These are phyloP conservation scores for Dysmachus trigonus DNA, from an alignment of 2,888 invertebrate species.

Conservation along the genomic window DNA sequence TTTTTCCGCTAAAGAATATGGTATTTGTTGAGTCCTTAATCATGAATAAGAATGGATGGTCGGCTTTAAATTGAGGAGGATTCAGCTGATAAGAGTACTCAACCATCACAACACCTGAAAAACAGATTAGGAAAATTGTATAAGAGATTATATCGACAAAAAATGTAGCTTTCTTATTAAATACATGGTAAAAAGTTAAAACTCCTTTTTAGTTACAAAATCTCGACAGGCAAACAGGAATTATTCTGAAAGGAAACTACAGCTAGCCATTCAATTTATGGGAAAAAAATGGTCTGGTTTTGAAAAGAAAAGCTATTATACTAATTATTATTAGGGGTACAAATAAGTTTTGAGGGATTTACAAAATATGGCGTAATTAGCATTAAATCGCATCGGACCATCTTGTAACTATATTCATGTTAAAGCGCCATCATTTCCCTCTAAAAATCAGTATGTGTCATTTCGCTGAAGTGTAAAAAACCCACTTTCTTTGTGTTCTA, in stretches of 20 bases:
- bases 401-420: no score
- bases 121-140: neutral
- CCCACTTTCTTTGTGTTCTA: no score
- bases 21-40: neutral
- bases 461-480: no score
- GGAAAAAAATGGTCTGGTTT: no score
- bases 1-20: neutral
- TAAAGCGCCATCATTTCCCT: no score
- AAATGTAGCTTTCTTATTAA: neutral
- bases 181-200: neutral
- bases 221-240: neutral
- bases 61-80: neutral
- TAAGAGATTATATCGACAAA: neutral
- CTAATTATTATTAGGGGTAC: no score
- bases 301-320: no score
- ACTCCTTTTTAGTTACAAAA: neutral
- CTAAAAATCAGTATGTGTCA: no score
- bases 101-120: neutral
- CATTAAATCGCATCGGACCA: no score
- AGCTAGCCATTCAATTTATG: no score
- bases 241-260: neutral
- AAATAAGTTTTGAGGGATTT: no score
- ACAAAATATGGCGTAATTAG: no score
- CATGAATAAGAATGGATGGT: neutral
- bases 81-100: neutral